Base-by-base conservation (phyloP, 2,888 invertebrate genomes). In the Acleris holmiana region DNA sequence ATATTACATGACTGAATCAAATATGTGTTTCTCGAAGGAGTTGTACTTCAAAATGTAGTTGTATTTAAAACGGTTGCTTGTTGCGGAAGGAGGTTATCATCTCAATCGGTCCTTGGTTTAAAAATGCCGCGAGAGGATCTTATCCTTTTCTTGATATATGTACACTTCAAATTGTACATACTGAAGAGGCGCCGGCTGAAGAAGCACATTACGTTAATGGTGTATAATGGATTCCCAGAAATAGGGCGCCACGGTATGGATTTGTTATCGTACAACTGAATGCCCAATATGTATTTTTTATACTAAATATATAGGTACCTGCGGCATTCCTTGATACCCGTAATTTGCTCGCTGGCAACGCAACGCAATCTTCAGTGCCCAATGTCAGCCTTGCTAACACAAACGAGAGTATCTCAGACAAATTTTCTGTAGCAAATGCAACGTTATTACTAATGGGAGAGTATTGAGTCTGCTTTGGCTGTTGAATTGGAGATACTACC, bases 71-170 rank as follows among this genome's bases (percentile, higher is more conserved):
- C 18, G 59, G 49, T 44, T 35, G 44, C 54, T 44, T 41, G 40
- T 41, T 53, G 21, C 53, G 58, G 58, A 64, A 64, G 58, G 13
- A 19, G 13, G 48, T 48, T 65, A 65, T 65, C 65, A 35, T 41
- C 49, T 0, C 4, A 41, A 65, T 60, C 59, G 21, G 44, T 54
- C 64, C 64, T 60, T 65, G 65, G 10, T 23, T 6, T 13, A 23
- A 48, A 35, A 55, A 59, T 48, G 44, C 18, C n/a, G 17, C 17
- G 17, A 44, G 56, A 29, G 44, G 56, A 56, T 41, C 58, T 57
- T 63, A 58, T 64, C 48, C 53, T 58, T 53, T 18, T 29, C 8
- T 21, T 58, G 64, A 64, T 53, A 58, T 48, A 64, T 58, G 58
- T 23, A 53, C 47, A 40, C 46, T 56, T 58, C 41, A 41, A 41